phyloP scores from a whole-genome alignment of 1,140 invertebrate genomes.

The Listronotus oregonensis region DNA sequence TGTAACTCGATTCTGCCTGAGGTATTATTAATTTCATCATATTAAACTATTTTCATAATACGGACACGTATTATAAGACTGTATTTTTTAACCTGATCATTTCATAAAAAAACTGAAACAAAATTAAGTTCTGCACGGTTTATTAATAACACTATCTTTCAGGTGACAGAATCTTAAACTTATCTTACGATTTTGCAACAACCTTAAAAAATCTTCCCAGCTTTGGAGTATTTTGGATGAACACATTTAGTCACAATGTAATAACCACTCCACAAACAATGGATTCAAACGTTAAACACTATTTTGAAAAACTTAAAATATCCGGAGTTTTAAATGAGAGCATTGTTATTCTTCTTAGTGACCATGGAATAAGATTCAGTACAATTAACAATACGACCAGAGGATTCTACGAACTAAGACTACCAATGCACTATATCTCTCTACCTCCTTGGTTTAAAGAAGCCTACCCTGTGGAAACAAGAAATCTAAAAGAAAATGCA shows the following conservation, averaged over 20 bases:
- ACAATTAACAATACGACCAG: conserved; percentile 69
- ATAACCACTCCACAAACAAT: conserved; percentile 64
- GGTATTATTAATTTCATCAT: no score
- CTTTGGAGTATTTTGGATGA: conserved; percentile 76
- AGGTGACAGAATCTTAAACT: conserved; percentile 64
- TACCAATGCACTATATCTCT: conserved; percentile 78
- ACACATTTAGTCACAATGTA: conserved; percentile 69
- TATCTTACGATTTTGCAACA: conserved; percentile 64
- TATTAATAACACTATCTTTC: conserved; percentile 23
- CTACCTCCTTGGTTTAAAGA: conserved; percentile 70
- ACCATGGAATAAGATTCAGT: conserved; percentile 85
- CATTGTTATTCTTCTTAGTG: conserved; percentile 75
- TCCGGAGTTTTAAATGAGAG: conserved; percentile 63
- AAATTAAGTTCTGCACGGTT: no score
- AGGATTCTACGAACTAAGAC: conserved; percentile 83
- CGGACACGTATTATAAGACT: no score
- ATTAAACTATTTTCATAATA: no score
- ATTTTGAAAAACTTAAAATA: conserved; percentile 56
- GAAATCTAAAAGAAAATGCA: conserved; percentile 69
- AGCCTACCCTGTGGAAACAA: conserved; percentile 61
- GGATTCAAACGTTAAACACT: conserved; percentile 60
- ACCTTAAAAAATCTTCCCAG: conserved; percentile 63
- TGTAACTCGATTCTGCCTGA: no score
- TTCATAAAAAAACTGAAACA: no score
- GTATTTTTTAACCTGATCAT: no score